A percentile compares a stretch with the other conserved stretches of the same genome.
phyloP scores from a whole-genome alignment of 2,797 vertebrate species.

The Cephalopachus bancanus region DNA sequence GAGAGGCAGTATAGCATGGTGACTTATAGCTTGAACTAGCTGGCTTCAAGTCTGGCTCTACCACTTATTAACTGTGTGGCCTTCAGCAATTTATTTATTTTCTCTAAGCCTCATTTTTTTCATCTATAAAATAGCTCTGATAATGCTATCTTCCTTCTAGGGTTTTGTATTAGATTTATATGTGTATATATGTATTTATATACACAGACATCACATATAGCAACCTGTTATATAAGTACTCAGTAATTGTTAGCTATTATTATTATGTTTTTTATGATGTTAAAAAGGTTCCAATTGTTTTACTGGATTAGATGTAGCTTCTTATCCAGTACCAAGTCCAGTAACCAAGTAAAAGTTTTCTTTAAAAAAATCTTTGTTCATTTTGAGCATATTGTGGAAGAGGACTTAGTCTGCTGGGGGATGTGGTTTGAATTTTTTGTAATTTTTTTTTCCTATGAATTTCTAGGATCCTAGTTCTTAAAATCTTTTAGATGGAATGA shows the following conservation, averaged over 20 bases:
- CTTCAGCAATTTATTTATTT: slow-evolving; percentile 34
- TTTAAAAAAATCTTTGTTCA: background rate
- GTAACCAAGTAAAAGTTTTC: slow-evolving; percentile 28
- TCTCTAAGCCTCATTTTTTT: slow-evolving; percentile 33
- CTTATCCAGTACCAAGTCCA: background rate
- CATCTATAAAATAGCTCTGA: slow-evolving; percentile 50
- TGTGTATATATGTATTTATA: background rate
- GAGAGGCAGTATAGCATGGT: background rate
- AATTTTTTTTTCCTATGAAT: background rate
- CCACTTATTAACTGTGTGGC: background rate
- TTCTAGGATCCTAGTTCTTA: slow-evolving; percentile 54
- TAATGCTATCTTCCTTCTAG: slow-evolving; percentile 18
- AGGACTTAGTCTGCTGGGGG: slow-evolving; percentile 44
- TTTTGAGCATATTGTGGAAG: slow-evolving; percentile 52
- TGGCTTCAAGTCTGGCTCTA: slow-evolving; percentile 17
- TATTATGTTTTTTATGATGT: slow-evolving; percentile 22
- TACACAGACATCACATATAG: background rate
- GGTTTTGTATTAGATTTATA: slow-evolving; percentile 53
- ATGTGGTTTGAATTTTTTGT: background rate
- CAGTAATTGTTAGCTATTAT: background rate
- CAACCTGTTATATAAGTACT: background rate
- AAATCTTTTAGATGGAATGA: background rate
- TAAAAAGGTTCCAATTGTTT: background rate
- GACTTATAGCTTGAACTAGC: background rate
- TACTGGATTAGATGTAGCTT: slow-evolving; percentile 39